Evolutionary conservation across 92 coral and sea anemone species (phyloP).

Genomic region (Bergia sp.): DNA sequence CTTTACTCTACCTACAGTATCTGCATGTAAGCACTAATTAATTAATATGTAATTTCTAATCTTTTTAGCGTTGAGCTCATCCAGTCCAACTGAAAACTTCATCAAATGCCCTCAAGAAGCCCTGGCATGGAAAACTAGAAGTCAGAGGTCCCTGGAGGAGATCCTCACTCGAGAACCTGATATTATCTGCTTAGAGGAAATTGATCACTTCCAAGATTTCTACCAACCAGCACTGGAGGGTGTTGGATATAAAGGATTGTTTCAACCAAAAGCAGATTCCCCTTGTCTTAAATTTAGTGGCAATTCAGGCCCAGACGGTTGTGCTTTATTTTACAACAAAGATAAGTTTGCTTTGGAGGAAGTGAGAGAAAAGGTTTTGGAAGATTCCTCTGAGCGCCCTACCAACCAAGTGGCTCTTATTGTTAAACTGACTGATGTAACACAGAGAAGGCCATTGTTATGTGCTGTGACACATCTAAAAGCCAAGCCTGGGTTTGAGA

Average conservation of each 20-base stretch:
- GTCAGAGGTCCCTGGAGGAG: constrained; percentile 77
- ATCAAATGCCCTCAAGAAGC: constrained; percentile 84
- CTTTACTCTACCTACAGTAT: too few relatives aligned
- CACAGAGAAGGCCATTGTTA: constrained; percentile 53
- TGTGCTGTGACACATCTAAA: constrained; percentile 91
- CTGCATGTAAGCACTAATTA: neutral
- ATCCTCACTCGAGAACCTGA: constrained; percentile 85
- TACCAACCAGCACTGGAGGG: constrained; percentile 68
- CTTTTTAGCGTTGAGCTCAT: constrained; percentile 78
- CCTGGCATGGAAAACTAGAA: constrained; percentile 77
- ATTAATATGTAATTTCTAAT: neutral
- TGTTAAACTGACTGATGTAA: constrained; percentile 66
- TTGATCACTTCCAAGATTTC: constrained; percentile 92
- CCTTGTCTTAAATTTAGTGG: constrained; percentile 83
- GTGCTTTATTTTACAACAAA: constrained; percentile 82
- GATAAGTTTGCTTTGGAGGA: constrained; percentile 68
- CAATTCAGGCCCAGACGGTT: constrained; percentile 95
- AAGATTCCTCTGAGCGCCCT: constrained; percentile 63
- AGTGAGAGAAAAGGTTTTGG: constrained; percentile 59
- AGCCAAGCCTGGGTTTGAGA: constrained; percentile 77
- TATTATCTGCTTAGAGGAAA: constrained; percentile 85
- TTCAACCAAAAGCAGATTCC: constrained; percentile 78
- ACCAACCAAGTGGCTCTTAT: constrained; percentile 89
- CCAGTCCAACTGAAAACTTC: constrained; percentile 85
- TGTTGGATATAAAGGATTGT: constrained; percentile 77